These are phyloP conservation scores for Athalia circularis DNA, from an alignment of 2,888 invertebrate species.

Conservation along the genomic window DNA sequence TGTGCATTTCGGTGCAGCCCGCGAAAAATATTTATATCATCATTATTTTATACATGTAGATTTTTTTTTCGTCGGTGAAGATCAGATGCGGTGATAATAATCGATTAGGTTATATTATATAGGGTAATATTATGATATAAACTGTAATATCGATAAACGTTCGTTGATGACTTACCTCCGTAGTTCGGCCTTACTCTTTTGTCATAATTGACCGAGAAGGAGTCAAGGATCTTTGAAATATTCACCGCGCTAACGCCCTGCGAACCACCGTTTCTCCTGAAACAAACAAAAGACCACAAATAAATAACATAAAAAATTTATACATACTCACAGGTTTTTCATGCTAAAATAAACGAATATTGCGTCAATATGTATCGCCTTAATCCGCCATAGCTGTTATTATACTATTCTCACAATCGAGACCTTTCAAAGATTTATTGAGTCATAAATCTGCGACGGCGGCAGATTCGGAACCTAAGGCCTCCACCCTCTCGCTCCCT, in stretches of 20 bases:
- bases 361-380: not conserved
- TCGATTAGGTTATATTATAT: no score
- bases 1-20: no score
- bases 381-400: no score
- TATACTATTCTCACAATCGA: constrained; percentile 16
- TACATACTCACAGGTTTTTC: constrained; percentile 8
- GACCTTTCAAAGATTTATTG: constrained; percentile 33
- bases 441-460: constrained; percentile 37
- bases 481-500: constrained; percentile 19
- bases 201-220: constrained; percentile 97
- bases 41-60: no score
- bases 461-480: not conserved
- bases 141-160: not conserved
- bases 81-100: no score
- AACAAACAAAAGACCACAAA: constrained; percentile 59
- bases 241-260: constrained; percentile 87
- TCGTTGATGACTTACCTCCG: constrained; percentile 85
- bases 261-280: constrained; percentile 87
- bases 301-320: constrained; percentile 13
- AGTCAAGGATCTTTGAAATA: constrained; percentile 96
- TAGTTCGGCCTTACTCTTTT: constrained; percentile 99
- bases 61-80: no score
- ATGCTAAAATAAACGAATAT: not conserved
- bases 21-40: no score
- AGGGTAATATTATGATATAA: no score